These are phyloP conservation scores for Brachirus orientalis DNA, from an alignment of 2,113 vertebrate genomes.

Conservation along the genomic window DNA sequence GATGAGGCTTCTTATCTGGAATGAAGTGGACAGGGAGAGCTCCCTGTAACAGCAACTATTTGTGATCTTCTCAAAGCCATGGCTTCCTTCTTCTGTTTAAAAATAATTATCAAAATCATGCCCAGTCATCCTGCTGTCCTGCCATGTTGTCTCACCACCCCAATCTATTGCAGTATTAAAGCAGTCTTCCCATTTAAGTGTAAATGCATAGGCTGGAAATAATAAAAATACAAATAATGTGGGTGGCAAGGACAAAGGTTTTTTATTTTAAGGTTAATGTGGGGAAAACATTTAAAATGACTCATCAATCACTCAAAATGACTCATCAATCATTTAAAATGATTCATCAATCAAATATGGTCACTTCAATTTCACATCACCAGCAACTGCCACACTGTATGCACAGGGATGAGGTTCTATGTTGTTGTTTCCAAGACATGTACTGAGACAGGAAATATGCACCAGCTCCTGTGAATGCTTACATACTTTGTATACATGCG, in stretches of 20 bases:
- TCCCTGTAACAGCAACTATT: conserved; percentile 33
- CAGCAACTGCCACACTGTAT: too few relatives aligned
- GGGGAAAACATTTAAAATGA: conserved; percentile 1
- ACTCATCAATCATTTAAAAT: not conserved
- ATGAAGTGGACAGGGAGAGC: conserved; percentile 16
- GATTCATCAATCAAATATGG: not conserved
- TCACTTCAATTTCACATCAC: too few relatives aligned
- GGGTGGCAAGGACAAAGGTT: not conserved
- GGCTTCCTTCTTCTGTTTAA: too few relatives aligned
- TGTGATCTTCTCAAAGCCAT: conserved; percentile 22
- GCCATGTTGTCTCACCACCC: too few relatives aligned
- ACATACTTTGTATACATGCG: conserved; percentile 14
- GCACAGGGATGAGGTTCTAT: too few relatives aligned
- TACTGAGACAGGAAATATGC: not conserved
- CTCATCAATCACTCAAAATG: not conserved
- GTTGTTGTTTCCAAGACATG: too few relatives aligned
- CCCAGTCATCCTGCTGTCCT: too few relatives aligned
- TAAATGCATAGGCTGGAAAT: not conserved
- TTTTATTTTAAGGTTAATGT: not conserved
- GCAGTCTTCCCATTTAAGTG: not conserved
- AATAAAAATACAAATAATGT: not conserved
- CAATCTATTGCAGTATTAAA: too few relatives aligned
- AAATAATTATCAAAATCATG: too few relatives aligned
- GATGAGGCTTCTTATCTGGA: conserved; percentile 18
- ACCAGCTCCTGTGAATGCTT: conserved; percentile 6